Percentiles rank a stretch among this genome's conserved stretches.
These are phyloP conservation scores for Megaustenia siamemsis DNA, from an alignment of 2,888 invertebrate genomes.

Conservation along the genomic window DNA sequence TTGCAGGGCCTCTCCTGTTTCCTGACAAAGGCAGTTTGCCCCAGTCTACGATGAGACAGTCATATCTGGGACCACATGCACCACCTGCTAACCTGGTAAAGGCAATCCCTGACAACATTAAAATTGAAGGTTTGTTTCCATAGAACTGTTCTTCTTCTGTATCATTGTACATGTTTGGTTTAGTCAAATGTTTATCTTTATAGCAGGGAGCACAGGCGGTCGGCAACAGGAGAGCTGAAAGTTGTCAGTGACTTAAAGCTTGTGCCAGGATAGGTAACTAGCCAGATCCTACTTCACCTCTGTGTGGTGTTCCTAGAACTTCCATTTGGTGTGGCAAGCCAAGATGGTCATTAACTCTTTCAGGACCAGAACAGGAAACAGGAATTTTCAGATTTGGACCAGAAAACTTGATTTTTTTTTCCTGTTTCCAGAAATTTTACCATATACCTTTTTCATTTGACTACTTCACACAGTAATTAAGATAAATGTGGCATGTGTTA, in stretches of 20 bases:
- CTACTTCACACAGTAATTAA: no score
- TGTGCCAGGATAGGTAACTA: not conserved
- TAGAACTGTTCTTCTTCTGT: not conserved
- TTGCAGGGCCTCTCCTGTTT: conserved; percentile 58
- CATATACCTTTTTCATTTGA: no score
- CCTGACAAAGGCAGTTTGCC: conserved; percentile 63
- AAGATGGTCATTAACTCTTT: no score
- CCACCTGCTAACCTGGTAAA: conserved; percentile 66
- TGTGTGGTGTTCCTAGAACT: no score
- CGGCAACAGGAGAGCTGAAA: not conserved
- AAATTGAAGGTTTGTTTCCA: conserved; percentile 71
- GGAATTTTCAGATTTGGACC: no score
- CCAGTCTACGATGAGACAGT: conserved; percentile 64
- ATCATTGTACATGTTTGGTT: not conserved
- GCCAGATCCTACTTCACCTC: no score
- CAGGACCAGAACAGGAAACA: no score
- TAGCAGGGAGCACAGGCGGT: not conserved
- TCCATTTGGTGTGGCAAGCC: no score
- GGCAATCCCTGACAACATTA: conserved; percentile 66
- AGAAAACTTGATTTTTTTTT: no score
- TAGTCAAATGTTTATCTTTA: not conserved
- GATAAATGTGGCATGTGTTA: no score
- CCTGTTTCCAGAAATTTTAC: no score
- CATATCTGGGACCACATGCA: conserved; percentile 66
- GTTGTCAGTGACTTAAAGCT: no score